Evolutionary conservation across 2,888 invertebrate genomes (phyloP).

Genomic region (Rutpela maculata): DNA sequence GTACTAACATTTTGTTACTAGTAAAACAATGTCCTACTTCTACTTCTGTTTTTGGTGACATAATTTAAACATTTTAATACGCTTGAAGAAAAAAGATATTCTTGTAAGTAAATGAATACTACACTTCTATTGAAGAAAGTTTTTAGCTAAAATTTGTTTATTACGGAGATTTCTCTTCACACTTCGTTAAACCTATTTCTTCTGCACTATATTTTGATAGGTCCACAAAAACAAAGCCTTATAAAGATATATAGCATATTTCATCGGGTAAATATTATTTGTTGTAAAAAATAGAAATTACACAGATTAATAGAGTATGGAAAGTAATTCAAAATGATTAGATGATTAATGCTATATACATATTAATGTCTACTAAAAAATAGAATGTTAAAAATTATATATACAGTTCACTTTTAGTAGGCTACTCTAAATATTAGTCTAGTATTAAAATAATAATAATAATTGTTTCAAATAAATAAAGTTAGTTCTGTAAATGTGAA

Average conservation of each 20-base stretch:
- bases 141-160: too few species aligned
- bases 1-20: too few species aligned
- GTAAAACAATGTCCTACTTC: too few species aligned
- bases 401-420: constrained; percentile 38
- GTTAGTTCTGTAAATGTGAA: constrained; percentile 20
- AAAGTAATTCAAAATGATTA: constrained; percentile 49
- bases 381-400: constrained; percentile 35
- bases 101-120: too few species aligned
- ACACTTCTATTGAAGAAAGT: too few species aligned
- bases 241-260: constrained; percentile 54
- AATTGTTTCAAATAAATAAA: constrained; percentile 14
- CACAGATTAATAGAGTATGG: constrained; percentile 49
- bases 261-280: constrained; percentile 44
- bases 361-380: constrained; percentile 46
- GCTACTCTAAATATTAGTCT: constrained; percentile 29
- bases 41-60: too few species aligned
- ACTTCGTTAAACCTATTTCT: too few species aligned
- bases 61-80: too few species aligned
- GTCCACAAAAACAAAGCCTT: constrained; percentile 37
- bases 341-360: constrained; percentile 59
- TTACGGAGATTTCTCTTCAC: too few species aligned
- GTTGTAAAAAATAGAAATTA: constrained; percentile 45
- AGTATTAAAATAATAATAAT: constrained; percentile 20
- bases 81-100: too few species aligned
- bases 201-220: too few species aligned